Evolutionary conservation across 2,797 vertebrate species (phyloP).

Genomic region (Gambusia yucatana): DNA sequence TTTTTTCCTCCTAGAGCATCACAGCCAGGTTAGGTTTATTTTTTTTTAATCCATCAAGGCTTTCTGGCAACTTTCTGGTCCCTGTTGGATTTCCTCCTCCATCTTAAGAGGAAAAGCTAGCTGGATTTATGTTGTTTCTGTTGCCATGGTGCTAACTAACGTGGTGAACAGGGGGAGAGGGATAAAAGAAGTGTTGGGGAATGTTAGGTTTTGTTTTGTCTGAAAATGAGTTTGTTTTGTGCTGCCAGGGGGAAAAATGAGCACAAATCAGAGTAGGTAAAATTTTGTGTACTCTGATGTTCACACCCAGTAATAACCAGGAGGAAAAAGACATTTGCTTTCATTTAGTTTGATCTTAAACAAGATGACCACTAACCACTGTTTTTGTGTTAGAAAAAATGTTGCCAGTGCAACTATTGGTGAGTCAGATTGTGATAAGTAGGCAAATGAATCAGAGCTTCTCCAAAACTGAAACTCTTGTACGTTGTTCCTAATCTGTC

Average conservation of each 20-base stretch:
- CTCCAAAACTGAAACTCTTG: background rate
- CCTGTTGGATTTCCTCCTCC: constrained; percentile 4
- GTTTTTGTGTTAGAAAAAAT: background rate
- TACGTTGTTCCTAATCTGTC: background rate
- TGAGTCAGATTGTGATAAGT: background rate
- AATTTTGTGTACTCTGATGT: background rate
- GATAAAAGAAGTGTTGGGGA: background rate
- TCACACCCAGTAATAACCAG: background rate
- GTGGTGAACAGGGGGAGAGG: constrained; percentile 7
- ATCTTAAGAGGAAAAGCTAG: constrained; percentile 40
- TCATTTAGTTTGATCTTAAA: background rate
- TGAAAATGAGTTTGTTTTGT: constrained; percentile 10
- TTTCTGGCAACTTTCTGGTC: constrained; percentile 5
- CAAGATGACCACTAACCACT: background rate
- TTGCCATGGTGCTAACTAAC: constrained; percentile 65
- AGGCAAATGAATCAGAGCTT: background rate
- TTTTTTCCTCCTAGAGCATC: constrained; percentile 50
- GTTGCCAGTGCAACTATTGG: background rate
- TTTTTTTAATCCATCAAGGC: background rate
- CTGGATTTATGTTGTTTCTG: constrained; percentile 57
- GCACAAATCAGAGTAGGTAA: constrained; percentile 1
- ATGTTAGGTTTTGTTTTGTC: constrained; percentile 2
- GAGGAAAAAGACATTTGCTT: background rate
- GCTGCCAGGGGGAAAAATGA: constrained; percentile 3
- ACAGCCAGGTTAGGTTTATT: constrained; percentile 4